phyloP scores from a whole-genome alignment of 2,888 invertebrate species.

The Eupithecia centaureata region DNA sequence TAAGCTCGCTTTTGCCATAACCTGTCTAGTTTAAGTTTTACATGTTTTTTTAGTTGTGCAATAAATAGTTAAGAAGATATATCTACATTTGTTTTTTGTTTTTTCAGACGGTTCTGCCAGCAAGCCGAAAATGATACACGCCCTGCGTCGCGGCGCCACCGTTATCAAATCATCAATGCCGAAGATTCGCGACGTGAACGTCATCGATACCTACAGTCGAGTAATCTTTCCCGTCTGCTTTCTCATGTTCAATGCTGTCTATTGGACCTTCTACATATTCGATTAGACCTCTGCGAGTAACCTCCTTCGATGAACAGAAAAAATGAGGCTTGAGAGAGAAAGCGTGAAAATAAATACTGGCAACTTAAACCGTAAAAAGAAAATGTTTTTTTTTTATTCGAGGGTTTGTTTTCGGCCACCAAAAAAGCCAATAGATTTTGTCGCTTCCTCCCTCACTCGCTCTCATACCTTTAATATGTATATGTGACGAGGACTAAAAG shows the following conservation, averaged over 20 bases:
- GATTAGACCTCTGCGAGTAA: conserved; percentile 72
- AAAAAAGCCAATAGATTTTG: not conserved
- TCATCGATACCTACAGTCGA: conserved; percentile 98
- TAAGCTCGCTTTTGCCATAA: too few relatives aligned
- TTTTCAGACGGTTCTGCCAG: conserved; percentile 81
- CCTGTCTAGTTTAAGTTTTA: too few relatives aligned
- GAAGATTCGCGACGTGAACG: conserved; percentile 98
- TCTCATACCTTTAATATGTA: not conserved
- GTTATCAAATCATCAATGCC: conserved; percentile 95
- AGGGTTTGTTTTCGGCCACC: not conserved
- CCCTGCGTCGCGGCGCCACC: conserved; percentile 92
- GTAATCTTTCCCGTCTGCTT: conserved; percentile 98
- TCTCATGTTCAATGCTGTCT: conserved; percentile 96
- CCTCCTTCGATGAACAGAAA: not conserved
- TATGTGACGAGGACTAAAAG: not conserved
- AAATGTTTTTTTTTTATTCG: not conserved
- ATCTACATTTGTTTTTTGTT: not conserved
- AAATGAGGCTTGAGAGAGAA: not conserved
- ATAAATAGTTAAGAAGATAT: too few relatives aligned
- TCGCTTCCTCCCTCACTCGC: not conserved
- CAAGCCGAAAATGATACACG: conserved; percentile 90
- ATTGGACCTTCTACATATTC: conserved; percentile 97
- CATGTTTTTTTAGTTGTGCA: too few relatives aligned
- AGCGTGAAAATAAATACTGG: not conserved
- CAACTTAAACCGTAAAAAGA: not conserved